Percentiles rank a stretch among this genome's conserved stretches.
Conservation (phyloP, 1,140 invertebrate genomes). For the Eciton burchellii region DNA sequence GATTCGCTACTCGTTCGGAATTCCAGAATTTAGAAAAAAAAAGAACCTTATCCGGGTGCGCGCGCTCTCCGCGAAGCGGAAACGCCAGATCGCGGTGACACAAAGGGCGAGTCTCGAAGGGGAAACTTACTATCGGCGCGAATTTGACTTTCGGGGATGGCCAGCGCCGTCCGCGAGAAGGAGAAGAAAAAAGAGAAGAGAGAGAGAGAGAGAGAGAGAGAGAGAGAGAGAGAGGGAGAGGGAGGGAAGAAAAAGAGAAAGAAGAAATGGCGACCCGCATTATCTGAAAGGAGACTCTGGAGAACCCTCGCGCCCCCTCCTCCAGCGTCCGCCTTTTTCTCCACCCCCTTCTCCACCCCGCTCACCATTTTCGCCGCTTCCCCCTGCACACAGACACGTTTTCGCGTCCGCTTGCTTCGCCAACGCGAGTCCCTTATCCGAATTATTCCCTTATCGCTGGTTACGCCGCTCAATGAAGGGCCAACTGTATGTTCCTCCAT, state of each 20-base stretch:
- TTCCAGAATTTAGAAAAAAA: slow-evolving; percentile 32
- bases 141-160: slow-evolving; percentile 73
- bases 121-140: slow-evolving; percentile 76
- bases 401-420: slow-evolving; percentile 39
- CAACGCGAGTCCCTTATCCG: slow-evolving; percentile 68
- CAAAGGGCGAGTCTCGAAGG: slow-evolving; percentile 41
- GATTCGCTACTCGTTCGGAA: slow-evolving; percentile 7
- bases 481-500: slow-evolving; percentile 30
- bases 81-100: slow-evolving; percentile 4
- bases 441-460: slow-evolving; percentile 64
- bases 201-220: too few species aligned
- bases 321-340: slow-evolving; percentile 48
- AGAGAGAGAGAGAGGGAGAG: too few species aligned
- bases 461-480: slow-evolving; percentile 61
- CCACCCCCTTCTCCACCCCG: slow-evolving; percentile 20
- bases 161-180: slow-evolving; percentile 35
- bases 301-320: slow-evolving; percentile 49
- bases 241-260: slow-evolving; percentile 58
- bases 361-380: slow-evolving; percentile 51
- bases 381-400: slow-evolving; percentile 7
- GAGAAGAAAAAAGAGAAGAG: slow-evolving; percentile 6
- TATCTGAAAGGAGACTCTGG: slow-evolving; percentile 75
- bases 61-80: not conserved
- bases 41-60: too few species aligned
- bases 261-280: slow-evolving; percentile 50